Evolutionary conservation across 2,113 vertebrate species (phyloP), one percentile per base, ranked within the genome.

Genomic region (Platysteira castanea): DNA sequence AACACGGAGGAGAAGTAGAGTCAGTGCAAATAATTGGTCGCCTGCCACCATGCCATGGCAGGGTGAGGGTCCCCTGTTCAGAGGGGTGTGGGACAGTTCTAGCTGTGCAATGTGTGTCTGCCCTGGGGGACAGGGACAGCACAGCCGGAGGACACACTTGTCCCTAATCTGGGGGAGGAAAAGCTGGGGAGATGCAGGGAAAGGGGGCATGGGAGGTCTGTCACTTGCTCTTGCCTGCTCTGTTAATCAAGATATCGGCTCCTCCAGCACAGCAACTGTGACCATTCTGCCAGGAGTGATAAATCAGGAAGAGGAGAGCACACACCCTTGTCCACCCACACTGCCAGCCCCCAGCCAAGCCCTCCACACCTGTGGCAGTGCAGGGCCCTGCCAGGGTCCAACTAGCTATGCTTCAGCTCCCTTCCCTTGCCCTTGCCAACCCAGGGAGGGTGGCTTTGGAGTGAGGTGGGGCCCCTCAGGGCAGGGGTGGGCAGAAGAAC

Each of bases 171-270:
- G 41, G 53, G 27, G 80, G 37, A 47, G 30, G 10, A 84, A 75
- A 86, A 95, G 60, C 50, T 50, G 39, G 27, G 6, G 12, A 89
- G 35, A 81, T 71, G 65, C 2, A 15, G 37, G 18, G 49, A 23
- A 24, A 22, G 9, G 17, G 3, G 13, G 7, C 1, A 24, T 3
- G 1, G 11, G 1, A 30, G 7, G 13, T 15, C 49, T 70, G 61
- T 60, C 4, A 1, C 88, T 90, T 42, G 49, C 59, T 94, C 84
- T 63, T 85, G 39, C 47, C 84, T 86, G 46, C 73, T 94, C 31
- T n/a, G n/a, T 91, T 93, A 79, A 97, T 95, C 80, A 93, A 84
- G 52, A 60, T 81, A 86, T 17, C 5, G 8, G 22, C 44, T 97
- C n/a, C 53, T 89, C n/a, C 75, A 74, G 67, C 6, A 31, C 0